Evolutionary conservation across 2,888 invertebrate species (phyloP).

Genomic region (Spodoptera picta): DNA sequence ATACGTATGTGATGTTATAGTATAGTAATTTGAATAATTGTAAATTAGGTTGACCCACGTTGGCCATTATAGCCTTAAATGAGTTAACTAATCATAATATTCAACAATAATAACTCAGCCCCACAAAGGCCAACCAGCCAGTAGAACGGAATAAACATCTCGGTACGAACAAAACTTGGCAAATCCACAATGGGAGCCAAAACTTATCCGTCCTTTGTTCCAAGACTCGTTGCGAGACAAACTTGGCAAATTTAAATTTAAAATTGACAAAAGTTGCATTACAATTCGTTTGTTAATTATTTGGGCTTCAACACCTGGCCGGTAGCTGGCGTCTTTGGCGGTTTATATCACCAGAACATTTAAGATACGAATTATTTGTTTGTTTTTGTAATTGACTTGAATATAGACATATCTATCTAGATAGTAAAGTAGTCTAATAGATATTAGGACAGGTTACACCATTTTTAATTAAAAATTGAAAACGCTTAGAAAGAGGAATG

Average conservation of each 20-base stretch:
- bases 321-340: constrained; percentile 71
- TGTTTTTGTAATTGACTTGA: constrained; percentile 8
- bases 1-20: too few species aligned
- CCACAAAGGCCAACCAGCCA: constrained; percentile 55
- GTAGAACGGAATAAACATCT: constrained; percentile 63
- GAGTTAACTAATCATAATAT: constrained; percentile 25
- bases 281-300: constrained; percentile 79
- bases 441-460: too few species aligned
- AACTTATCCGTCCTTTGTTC: constrained; percentile 64
- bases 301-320: constrained; percentile 76
- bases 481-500: constrained; percentile 19
- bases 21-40: too few species aligned
- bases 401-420: too few species aligned
- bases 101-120: constrained; percentile 42
- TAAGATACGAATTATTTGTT: constrained; percentile 19
- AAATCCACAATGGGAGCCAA: constrained; percentile 57
- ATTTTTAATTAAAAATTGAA: too few species aligned
- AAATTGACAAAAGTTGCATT: constrained; percentile 78
- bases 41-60: too few species aligned
- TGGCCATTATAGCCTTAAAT: not conserved
- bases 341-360: constrained; percentile 20
- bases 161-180: constrained; percentile 58
- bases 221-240: constrained; percentile 54
- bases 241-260: constrained; percentile 82
- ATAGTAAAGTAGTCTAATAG: not conserved